These are phyloP conservation scores for Xyrichtys novacula DNA, from an alignment of 2,797 vertebrate genomes.

Conservation along the genomic window DNA sequence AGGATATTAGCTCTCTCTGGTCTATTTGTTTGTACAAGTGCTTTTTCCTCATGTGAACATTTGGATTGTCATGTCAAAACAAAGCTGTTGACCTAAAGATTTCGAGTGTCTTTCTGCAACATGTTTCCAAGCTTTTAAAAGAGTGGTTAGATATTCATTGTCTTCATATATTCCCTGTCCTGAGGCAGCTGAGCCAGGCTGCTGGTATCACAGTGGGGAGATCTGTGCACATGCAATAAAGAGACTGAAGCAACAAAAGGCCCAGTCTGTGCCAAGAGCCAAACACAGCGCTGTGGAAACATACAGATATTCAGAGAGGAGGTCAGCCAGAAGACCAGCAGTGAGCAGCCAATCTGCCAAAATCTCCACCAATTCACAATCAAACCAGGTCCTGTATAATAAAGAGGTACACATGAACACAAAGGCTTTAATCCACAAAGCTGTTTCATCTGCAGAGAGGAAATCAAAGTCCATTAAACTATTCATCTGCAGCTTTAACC, in stretches of 20 bases:
- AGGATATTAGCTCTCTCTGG: slow-evolving; percentile 38
- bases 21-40: slow-evolving; percentile 37
- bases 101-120: not conserved
- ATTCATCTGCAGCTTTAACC: not conserved
- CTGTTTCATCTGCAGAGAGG: slow-evolving; percentile 6
- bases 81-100: not conserved
- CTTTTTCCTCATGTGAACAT: slow-evolving; percentile 11
- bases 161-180: not conserved
- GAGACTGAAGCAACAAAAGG: slow-evolving; percentile 42
- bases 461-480: slow-evolving; percentile 16
- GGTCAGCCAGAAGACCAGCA: slow-evolving; percentile 47
- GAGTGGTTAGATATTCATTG: slow-evolving; percentile 18
- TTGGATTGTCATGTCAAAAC: slow-evolving; percentile 18
- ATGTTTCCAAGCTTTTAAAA: not conserved
- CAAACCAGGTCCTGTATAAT: slow-evolving; percentile 37
- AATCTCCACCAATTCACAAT: slow-evolving; percentile 18
- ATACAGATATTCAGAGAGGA: slow-evolving; percentile 37
- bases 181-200: slow-evolving; percentile 16
- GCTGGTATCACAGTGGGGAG: slow-evolving; percentile 20
- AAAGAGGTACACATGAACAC: slow-evolving; percentile 10
- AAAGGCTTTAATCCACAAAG: slow-evolving; percentile 28
- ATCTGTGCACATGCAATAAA: slow-evolving; percentile 37
- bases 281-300: slow-evolving; percentile 44
- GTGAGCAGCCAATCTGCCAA: slow-evolving; percentile 29
- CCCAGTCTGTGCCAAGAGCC: slow-evolving; percentile 33